Evolutionary conservation across 2,113 vertebrate genomes (phyloP).

Genomic region (Trogon melanurus): DNA sequence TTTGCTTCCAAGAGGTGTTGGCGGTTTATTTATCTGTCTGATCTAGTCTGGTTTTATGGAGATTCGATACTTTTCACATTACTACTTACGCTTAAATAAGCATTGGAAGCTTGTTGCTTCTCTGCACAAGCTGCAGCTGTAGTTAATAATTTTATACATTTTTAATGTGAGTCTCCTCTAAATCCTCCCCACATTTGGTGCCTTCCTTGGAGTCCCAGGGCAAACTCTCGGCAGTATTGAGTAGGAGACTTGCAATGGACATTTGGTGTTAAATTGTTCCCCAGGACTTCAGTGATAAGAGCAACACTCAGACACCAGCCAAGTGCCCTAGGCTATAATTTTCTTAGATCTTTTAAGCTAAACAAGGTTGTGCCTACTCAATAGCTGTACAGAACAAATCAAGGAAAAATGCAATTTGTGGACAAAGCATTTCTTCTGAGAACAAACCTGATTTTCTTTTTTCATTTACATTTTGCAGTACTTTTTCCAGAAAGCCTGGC

Average conservation of each 20-base stretch:
- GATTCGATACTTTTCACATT: not conserved
- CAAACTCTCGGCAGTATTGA: not conserved
- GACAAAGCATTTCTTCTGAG: not conserved
- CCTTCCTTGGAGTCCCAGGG: not conserved
- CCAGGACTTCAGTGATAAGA: not conserved
- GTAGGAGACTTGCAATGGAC: not conserved
- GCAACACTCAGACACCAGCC: not conserved
- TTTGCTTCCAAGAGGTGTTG: not conserved
- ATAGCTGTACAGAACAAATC: not conserved
- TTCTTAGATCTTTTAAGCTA: constrained; percentile 12
- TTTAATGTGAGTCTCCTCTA: not conserved
- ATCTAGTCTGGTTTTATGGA: not conserved
- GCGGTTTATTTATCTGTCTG: not conserved
- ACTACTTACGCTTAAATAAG: not conserved
- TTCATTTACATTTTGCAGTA: not conserved
- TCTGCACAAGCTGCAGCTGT: not conserved
- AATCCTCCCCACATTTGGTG: not conserved
- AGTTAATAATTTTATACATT: not conserved
- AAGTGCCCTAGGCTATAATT: not conserved
- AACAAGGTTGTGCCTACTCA: not conserved
- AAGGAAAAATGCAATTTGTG: not conserved
- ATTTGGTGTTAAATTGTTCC: not conserved
- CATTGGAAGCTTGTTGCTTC: not conserved
- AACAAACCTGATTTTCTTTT: not conserved
- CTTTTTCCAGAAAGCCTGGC: not conserved